These are phyloP conservation scores for Epinephelus malabaricus DNA, from an alignment of 2,797 vertebrate genomes.

Conservation along the genomic window DNA sequence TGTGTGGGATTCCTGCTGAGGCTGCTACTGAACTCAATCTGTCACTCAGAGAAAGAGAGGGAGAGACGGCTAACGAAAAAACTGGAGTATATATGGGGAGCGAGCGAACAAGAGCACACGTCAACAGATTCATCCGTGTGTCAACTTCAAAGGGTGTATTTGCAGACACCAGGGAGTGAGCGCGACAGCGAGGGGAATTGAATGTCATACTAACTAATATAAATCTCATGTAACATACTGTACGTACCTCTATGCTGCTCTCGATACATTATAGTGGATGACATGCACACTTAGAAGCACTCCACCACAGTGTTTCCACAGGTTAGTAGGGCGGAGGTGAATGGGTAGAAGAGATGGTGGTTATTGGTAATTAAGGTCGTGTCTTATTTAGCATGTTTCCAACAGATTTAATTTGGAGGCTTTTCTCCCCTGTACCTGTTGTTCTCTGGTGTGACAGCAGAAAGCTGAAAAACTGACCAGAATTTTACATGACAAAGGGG, in stretches of 20 bases:
- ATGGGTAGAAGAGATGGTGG: not conserved
- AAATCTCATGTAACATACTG: conserved; percentile 43
- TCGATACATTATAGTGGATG: conserved; percentile 15
- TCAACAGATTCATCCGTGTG: conserved; percentile 55
- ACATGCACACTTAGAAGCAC: not conserved
- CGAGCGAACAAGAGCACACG: conserved; percentile 41
- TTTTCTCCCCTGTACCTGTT: not conserved
- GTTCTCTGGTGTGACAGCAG: not conserved
- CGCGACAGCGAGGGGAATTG: conserved; percentile 28
- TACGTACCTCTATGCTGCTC: not conserved
- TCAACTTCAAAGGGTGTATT: conserved; percentile 54
- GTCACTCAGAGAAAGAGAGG: conserved; percentile 72
- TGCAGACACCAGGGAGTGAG: conserved; percentile 41
- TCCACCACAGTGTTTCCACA: not conserved
- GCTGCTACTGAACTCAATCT: conserved; percentile 82
- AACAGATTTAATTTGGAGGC: not conserved
- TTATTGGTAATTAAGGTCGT: not conserved
- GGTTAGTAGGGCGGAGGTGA: conserved; percentile 6
- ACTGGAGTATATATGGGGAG: conserved; percentile 38
- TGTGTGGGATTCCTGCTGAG: conserved; percentile 77
- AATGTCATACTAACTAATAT: conserved; percentile 51
- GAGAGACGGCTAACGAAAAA: conserved; percentile 41
- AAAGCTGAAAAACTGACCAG: not conserved
- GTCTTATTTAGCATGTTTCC: not conserved
- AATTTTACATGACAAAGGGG: not conserved